Conservation (phyloP, 2,797 vertebrate genomes). For the Anisognathus igniventris region DNA sequence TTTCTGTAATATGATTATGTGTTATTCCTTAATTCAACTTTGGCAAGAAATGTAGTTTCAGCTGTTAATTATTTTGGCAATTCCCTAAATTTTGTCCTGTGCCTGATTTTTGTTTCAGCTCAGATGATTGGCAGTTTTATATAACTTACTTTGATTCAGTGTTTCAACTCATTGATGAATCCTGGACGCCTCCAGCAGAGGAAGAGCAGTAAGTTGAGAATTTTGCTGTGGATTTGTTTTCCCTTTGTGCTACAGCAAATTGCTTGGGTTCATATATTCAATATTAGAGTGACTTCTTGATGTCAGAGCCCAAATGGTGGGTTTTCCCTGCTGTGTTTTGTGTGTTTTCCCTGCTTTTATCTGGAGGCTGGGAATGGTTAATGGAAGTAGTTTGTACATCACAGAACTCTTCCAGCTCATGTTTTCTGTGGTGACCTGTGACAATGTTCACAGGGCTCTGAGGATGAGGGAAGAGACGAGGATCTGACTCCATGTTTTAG, state of each 20-base stretch:
- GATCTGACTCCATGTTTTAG: too few relatives aligned
- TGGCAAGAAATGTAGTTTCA: background rate
- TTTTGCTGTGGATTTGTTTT: background rate
- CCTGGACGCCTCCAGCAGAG: conserved; percentile 86
- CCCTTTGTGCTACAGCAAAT: background rate
- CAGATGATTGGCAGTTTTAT: conserved; percentile 99
- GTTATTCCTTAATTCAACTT: background rate
- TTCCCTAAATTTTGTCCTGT: conserved; percentile 11
- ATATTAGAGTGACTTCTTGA: background rate
- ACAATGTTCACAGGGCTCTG: too few relatives aligned
- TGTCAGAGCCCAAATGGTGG: background rate
- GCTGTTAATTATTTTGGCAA: background rate
- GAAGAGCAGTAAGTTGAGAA: conserved; percentile 87
- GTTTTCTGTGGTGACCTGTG: background rate
- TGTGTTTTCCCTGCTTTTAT: background rate
- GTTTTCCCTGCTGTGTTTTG: background rate
- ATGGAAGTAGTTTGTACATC: background rate
- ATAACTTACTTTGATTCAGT: conserved; percentile 93
- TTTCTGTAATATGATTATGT: background rate
- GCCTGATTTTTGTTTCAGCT: conserved; percentile 78
- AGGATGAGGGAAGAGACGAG: too few relatives aligned
- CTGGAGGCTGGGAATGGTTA: background rate
- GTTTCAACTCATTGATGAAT: conserved; percentile 89
- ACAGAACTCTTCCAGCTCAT: background rate
- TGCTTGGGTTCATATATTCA: background rate